Evolutionary conservation across 2,113 vertebrate genomes (phyloP).

Genomic region (Hippocampus barbouri): DNA sequence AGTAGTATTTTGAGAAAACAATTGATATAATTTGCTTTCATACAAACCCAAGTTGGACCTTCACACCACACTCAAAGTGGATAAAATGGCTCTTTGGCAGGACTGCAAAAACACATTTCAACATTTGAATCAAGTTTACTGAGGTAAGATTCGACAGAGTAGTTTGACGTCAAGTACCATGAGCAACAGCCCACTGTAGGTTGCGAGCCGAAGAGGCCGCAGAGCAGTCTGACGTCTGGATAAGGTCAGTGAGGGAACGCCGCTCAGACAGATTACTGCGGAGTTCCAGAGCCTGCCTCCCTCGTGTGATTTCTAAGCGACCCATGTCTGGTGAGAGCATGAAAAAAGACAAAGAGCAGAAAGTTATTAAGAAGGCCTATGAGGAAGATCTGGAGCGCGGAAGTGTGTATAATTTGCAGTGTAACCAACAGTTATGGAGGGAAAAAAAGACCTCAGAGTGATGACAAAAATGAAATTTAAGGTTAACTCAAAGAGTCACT

Average conservation of each 20-base stretch:
- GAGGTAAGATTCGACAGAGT: constrained; percentile 4
- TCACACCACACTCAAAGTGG: constrained; percentile 76
- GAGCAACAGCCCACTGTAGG: constrained; percentile 82
- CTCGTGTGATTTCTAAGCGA: constrained; percentile 74
- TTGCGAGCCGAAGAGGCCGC: constrained; percentile 75
- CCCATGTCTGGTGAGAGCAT: constrained; percentile 77
- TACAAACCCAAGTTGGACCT: constrained; percentile 76
- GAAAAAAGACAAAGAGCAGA: neutral
- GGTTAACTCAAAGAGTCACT: too few species aligned
- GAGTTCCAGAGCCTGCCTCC: constrained; percentile 83
- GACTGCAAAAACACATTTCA: constrained; percentile 51
- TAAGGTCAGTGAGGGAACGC: constrained; percentile 76
- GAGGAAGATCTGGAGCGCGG: neutral
- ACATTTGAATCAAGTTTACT: neutral
- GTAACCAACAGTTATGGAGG: neutral
- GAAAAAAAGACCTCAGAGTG: neutral
- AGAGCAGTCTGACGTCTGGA: constrained; percentile 46
- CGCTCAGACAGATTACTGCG: constrained; percentile 84
- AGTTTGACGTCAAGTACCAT: constrained; percentile 58
- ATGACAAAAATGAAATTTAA: too few species aligned
- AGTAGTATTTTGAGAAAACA: neutral
- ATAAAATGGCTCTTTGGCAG: constrained; percentile 73
- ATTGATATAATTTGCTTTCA: neutral
- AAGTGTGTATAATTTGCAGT: neutral
- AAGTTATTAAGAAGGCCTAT: neutral